These are phyloP conservation scores for Sturnus vulgaris DNA, from an alignment of 2,113 vertebrate species.

Conservation along the genomic window DNA sequence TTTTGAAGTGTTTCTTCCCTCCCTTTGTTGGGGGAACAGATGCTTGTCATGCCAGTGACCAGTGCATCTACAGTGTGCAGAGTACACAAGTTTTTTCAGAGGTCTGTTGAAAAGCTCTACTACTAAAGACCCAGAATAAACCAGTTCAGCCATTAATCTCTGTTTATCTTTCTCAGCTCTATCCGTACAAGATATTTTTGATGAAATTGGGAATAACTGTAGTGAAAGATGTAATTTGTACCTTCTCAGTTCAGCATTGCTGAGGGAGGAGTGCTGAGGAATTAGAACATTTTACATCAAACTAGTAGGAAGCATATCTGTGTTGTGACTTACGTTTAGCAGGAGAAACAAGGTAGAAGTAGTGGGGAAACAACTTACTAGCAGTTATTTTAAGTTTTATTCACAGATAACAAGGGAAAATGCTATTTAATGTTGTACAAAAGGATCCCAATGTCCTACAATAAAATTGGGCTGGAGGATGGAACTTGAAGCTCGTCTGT, in stretches of 20 bases:
- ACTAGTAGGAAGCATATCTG: not conserved
- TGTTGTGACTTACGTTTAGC: not conserved
- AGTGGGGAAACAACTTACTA: not conserved
- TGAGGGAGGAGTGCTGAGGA: not conserved
- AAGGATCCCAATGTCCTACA: not conserved
- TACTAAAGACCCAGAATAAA: not conserved
- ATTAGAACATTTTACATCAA: not conserved
- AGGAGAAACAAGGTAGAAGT: not conserved
- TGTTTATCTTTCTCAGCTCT: not conserved
- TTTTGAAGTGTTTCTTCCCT: not conserved
- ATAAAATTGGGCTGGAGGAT: not conserved
- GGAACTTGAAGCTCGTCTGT: not conserved
- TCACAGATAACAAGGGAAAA: not conserved
- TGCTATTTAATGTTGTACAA: not conserved
- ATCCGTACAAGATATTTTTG: not conserved
- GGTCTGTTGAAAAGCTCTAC: not conserved
- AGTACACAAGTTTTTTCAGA: not conserved
- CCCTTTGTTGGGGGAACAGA: not conserved
- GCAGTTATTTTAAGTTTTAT: not conserved
- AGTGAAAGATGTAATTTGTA: not conserved
- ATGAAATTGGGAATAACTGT: not conserved
- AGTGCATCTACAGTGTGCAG: not conserved
- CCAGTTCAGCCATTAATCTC: not conserved
- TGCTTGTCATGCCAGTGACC: not conserved
- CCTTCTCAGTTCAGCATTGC: not conserved